phyloP scores from a whole-genome alignment of 2,113 vertebrate species.

The Meriones unguiculatus region DNA sequence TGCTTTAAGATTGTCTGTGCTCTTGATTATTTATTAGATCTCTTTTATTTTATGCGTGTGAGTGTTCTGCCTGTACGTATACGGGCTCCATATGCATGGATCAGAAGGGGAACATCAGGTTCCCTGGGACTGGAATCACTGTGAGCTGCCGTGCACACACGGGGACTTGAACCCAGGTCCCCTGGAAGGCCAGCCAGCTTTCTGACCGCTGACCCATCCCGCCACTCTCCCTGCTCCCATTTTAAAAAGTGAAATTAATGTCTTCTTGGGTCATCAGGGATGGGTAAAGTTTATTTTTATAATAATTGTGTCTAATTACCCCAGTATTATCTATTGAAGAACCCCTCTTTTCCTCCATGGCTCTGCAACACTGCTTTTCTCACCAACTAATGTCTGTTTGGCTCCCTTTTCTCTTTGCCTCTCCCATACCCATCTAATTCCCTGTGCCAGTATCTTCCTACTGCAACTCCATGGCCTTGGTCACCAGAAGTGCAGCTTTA shows the following conservation, averaged over 20 bases:
- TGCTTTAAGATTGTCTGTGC: not conserved
- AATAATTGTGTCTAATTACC: not conserved
- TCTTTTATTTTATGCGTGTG: not conserved
- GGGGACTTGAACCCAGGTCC: not conserved
- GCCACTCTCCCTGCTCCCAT: too few relatives aligned
- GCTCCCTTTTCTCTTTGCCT: not conserved
- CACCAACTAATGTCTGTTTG: not conserved
- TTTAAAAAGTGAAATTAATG: not conserved
- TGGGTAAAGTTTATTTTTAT: not conserved
- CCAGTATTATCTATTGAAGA: not conserved
- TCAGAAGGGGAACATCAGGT: not conserved
- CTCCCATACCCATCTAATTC: not conserved
- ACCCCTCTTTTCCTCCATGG: not conserved
- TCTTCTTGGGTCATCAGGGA: not conserved
- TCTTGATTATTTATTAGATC: not conserved
- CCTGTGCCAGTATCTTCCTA: not conserved
- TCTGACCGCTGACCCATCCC: not conserved
- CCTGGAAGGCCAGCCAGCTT: not conserved
- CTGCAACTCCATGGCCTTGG: not conserved
- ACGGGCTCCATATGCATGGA: too few relatives aligned
- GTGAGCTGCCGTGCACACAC: not conserved
- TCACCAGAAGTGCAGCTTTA: not conserved
- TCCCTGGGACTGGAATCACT: not conserved
- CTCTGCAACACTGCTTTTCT: not conserved
- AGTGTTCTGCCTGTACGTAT: not conserved